Evolutionary conservation across 2,888 invertebrate genomes (phyloP).

Genomic region (Helobdella robusta): DNA sequence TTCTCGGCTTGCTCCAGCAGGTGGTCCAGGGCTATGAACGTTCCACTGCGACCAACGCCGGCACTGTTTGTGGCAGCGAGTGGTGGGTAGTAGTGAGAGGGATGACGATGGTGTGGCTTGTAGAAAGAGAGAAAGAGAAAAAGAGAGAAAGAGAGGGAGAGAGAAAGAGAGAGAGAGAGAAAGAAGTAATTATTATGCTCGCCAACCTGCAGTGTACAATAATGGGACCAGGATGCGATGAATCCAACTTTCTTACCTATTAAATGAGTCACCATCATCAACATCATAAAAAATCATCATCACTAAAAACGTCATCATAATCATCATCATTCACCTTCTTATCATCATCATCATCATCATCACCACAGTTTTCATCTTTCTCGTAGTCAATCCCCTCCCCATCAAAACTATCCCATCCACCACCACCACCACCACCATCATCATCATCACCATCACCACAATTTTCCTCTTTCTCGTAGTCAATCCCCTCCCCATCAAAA

Average conservation of each 20-base stretch:
- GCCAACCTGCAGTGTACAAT: slow-evolving; percentile 24
- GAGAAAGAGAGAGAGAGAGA: neutral
- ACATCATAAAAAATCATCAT: no score
- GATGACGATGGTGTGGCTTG: neutral
- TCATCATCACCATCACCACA: neutral
- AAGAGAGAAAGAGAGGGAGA: neutral
- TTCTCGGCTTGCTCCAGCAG: slow-evolving; percentile 37
- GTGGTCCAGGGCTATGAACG: slow-evolving; percentile 39
- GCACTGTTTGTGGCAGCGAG: slow-evolving; percentile 28
- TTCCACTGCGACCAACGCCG: slow-evolving; percentile 40
- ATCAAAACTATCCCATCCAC: neutral
- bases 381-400: neutral
- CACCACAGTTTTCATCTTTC: neutral
- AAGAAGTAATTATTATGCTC: neutral
- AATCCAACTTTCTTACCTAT: slow-evolving; percentile 7
- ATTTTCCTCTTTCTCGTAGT: neutral
- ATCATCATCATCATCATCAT: neutral
- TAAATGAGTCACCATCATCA: no score
- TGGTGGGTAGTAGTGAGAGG: neutral
- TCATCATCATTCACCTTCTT: neutral
- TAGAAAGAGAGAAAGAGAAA: neutral
- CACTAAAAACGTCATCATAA: no score
- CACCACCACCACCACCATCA: neutral
- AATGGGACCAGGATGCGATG: slow-evolving; percentile 17
- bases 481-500: neutral